phyloP scores from a whole-genome alignment of 2,113 vertebrate species.

The Uria lomvia region DNA sequence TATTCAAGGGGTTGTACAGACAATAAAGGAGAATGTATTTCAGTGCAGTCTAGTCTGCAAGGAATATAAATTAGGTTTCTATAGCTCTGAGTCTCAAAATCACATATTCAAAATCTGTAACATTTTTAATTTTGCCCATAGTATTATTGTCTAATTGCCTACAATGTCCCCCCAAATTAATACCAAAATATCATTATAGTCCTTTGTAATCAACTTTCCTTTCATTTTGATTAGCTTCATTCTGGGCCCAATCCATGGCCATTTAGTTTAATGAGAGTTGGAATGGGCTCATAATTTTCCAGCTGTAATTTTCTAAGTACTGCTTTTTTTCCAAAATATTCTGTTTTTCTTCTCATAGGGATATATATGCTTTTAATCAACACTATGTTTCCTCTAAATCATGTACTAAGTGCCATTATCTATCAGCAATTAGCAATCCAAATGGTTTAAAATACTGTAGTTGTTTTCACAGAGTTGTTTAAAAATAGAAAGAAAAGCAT shows the following conservation, averaged over 20 bases:
- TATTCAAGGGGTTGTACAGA: neutral
- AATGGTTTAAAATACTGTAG: neutral
- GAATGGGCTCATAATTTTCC: neutral
- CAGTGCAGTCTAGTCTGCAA: neutral
- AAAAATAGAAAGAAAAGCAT: neutral
- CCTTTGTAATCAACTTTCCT: neutral
- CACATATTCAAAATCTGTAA: neutral
- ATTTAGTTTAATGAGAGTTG: neutral
- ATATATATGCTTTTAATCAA: conserved; percentile 3
- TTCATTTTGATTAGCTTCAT: conserved; percentile 22
- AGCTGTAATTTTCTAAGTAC: neutral
- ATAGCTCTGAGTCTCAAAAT: neutral
- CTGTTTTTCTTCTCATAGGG: neutral
- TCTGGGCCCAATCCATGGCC: neutral
- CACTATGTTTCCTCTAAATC: neutral
- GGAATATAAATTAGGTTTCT: neutral
- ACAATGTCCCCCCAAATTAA: neutral
- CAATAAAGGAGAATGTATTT: neutral
- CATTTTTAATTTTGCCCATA: neutral
- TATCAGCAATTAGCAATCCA: neutral
- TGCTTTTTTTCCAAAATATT: neutral
- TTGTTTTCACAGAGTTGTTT: neutral
- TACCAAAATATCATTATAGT: neutral
- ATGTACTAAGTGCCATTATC: neutral
- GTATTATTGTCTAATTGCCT: neutral